Percentiles rank a stretch among this genome's conserved stretches.
These are phyloP conservation scores for Lasiommata megera DNA, from an alignment of 2,888 invertebrate genomes.

Conservation along the genomic window DNA sequence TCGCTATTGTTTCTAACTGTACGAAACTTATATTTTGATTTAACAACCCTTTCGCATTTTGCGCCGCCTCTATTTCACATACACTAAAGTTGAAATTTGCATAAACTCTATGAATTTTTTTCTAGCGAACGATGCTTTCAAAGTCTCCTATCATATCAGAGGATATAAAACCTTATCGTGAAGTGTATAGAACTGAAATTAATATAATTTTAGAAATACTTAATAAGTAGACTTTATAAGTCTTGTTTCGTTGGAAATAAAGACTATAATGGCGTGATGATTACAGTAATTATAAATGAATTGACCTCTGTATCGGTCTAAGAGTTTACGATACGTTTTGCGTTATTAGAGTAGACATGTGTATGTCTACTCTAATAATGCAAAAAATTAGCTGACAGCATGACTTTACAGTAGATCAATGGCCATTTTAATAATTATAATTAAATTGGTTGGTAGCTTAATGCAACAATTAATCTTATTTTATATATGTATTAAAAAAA, in stretches of 20 bases:
- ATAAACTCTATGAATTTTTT: neutral
- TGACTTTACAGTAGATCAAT: too few species aligned
- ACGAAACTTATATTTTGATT: slow-evolving; percentile 7
- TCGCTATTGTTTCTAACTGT: slow-evolving; percentile 29
- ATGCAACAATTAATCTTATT: too few species aligned
- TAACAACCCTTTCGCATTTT: neutral
- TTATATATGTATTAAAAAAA: too few species aligned
- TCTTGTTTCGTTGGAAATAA: slow-evolving; percentile 11
- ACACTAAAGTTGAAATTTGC: slow-evolving; percentile 6
- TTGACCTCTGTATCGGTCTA: slow-evolving; percentile 7
- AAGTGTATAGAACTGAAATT: neutral
- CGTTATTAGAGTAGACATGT: too few species aligned
- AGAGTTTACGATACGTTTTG: too few species aligned
- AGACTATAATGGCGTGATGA: slow-evolving; percentile 9
- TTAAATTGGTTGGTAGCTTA: too few species aligned
- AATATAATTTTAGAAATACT: neutral
- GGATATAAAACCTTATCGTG: neutral
- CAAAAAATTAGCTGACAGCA: too few species aligned
- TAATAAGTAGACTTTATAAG: slow-evolving; percentile 7
- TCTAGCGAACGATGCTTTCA: slow-evolving; percentile 13
- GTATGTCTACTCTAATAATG: too few species aligned
- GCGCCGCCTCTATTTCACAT: neutral
- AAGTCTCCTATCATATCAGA: neutral
- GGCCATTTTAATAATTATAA: too few species aligned
- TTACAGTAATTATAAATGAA: slow-evolving; percentile 2